phyloP scores from a whole-genome alignment of 2,113 vertebrate genomes.

The Nyctibius bracteatus region DNA sequence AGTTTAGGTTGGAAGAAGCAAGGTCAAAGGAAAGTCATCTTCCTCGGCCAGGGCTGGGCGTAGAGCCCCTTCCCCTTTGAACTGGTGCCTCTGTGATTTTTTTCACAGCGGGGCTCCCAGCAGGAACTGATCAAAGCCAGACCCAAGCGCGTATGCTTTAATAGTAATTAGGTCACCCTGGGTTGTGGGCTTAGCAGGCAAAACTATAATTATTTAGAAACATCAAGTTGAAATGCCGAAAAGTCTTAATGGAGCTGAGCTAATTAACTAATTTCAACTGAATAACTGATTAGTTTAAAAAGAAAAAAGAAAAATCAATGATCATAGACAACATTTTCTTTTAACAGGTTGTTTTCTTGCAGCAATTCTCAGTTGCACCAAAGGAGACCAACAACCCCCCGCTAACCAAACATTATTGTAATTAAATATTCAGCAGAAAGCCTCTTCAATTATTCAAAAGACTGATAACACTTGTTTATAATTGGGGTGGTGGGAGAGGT shows the following conservation, averaged over 20 bases:
- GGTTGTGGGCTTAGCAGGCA: conserved; percentile 55
- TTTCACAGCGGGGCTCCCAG: not conserved
- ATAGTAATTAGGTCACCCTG: conserved; percentile 60
- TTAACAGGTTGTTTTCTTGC: conserved; percentile 23
- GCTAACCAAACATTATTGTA: conserved; percentile 70
- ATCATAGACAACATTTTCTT: conserved; percentile 42
- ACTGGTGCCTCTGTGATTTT: conserved; percentile 6
- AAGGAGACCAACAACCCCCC: conserved; percentile 30
- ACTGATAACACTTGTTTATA: conserved; percentile 50
- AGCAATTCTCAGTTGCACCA: conserved; percentile 26
- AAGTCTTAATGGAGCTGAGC: conserved; percentile 62
- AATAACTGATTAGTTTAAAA: conserved; percentile 55
- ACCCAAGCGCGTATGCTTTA: conserved; percentile 15
- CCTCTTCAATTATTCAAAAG: conserved; percentile 67
- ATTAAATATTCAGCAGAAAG: conserved; percentile 67
- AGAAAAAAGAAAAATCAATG: conserved; percentile 29
- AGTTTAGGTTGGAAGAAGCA: not conserved
- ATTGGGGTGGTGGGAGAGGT: conserved; percentile 37
- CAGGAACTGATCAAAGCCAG: conserved; percentile 46
- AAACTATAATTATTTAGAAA: conserved; percentile 69
- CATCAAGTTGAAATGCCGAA: conserved; percentile 58
- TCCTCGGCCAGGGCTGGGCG: accelerated
- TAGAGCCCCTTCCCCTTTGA: not conserved
- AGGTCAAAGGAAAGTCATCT: not conserved
- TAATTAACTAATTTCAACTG: conserved; percentile 65